Evolutionary conservation across 2,113 vertebrate genomes (phyloP).

Genomic region (Martes martes): DNA sequence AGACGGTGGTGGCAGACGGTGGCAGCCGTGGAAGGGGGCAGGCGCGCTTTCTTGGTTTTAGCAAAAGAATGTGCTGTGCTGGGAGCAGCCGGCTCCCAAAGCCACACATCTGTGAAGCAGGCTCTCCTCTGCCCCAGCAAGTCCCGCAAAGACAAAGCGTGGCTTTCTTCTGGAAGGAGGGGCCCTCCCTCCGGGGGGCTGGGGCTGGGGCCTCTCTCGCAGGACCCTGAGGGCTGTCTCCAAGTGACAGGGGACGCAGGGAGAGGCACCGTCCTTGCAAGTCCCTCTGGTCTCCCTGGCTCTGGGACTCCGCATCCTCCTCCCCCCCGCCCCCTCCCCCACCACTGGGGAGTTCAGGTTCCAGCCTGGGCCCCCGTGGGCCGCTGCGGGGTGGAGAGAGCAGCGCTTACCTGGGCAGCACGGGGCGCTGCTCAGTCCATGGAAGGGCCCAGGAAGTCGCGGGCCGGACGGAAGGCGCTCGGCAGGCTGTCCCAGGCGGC

Average conservation of each 20-base stretch:
- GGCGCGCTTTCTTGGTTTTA: background rate
- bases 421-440: background rate
- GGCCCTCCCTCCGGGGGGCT: background rate
- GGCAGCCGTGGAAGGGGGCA: background rate
- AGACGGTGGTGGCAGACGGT: background rate
- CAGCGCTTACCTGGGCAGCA: conserved; percentile 55
- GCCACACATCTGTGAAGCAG: conserved; percentile 34
- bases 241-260: background rate
- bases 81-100: background rate
- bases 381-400: background rate
- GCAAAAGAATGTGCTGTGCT: background rate
- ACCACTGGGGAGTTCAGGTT: background rate
- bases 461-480: background rate
- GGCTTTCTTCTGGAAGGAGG: background rate
- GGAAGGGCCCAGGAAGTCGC: background rate
- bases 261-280: background rate
- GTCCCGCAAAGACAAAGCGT: background rate
- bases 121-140: background rate
- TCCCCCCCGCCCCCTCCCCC: background rate
- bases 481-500: background rate
- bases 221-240: background rate
- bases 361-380: background rate
- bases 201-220: too few species aligned
- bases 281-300: background rate
- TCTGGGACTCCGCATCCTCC: background rate